Conservation (phyloP, 2,797 vertebrate genomes). For the Alcedo atthis region DNA sequence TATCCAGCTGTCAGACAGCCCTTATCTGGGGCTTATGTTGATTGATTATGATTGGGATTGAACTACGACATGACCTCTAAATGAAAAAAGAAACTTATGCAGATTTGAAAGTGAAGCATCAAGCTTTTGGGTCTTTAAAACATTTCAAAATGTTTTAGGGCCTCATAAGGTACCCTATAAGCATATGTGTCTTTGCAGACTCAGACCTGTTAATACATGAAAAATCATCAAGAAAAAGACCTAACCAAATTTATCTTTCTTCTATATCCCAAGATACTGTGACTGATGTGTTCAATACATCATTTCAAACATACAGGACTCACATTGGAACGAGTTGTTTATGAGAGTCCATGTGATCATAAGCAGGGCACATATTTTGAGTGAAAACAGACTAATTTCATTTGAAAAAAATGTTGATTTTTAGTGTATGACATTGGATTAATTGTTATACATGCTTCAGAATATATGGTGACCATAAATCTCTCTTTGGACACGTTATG, state of each 20-base stretch:
- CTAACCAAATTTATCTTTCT: background rate
- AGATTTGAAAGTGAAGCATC: constrained; percentile 7
- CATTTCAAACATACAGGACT: background rate
- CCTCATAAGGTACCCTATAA: background rate
- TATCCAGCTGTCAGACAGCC: constrained; percentile 26
- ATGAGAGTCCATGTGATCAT: background rate
- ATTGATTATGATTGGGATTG: constrained; percentile 22
- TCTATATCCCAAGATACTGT: background rate
- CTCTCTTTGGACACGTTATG: background rate
- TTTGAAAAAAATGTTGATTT: background rate
- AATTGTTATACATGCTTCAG: background rate
- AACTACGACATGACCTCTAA: constrained; percentile 33
- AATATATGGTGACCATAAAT: background rate
- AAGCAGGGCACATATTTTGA: background rate
- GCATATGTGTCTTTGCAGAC: background rate
- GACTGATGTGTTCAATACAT: background rate
- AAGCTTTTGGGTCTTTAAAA: background rate
- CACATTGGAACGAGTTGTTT: background rate
- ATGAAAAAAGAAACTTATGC: constrained; percentile 24
- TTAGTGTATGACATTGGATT: background rate
- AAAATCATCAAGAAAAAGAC: background rate
- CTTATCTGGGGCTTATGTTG: constrained; percentile 21
- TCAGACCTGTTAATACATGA: background rate
- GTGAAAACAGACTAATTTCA: background rate
- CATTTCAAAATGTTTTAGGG: background rate